Base-by-base conservation (phyloP, 2,888 invertebrate species). In the Nineta flava region DNA sequence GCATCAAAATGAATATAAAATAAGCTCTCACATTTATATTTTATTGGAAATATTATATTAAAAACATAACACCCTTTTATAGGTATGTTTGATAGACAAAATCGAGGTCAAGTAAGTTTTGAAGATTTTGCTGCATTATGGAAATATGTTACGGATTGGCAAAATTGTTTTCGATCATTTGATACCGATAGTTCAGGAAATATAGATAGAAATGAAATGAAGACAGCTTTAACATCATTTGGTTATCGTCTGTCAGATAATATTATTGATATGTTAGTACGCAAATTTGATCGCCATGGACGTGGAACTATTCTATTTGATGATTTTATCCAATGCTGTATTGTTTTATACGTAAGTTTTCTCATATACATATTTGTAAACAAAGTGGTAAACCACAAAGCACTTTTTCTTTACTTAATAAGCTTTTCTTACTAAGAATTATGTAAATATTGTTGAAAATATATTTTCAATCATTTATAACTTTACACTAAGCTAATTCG, bases 61-160 rank as follows among this genome's bases (percentile, higher is more conserved):
- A 19, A 19, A 19, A 19, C 19, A 19, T 3, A 3, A 26, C 26
- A 7, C 5, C 26, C 2, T 61, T 66, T 76, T 70, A 56, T 69
- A 79, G 85, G 85, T 58, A 86, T 97, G 95, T 96, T 94, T 72
- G 97, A 99, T 65, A 80, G 82, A 55, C 84, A 88, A 60, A 85
- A 82, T 60, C 77, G 81, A 59, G 96, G 95, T 7, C 85, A 84
- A 1, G 92, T 99, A 49, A 85, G 80, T 58, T 96, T 96, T 67
- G 85, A 93, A 60, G 95, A 97, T 66, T 99, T 99, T 68, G 87
- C 88, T 46, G 85, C 91, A 0, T 70, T 99, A 1, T 99, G 97
- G 97, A 93, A 94, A 64, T 99, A 96, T 67, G 90, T 99, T 0
- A 91, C 88, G 6, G 96, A 97, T 61, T 99, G 97, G 97, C 93